Percentiles rank a stretch among this genome's conserved stretches.
phyloP scores from a whole-genome alignment of 37 sponge, comb jelly and placozoan species.

The Axinella damicornis region DNA sequence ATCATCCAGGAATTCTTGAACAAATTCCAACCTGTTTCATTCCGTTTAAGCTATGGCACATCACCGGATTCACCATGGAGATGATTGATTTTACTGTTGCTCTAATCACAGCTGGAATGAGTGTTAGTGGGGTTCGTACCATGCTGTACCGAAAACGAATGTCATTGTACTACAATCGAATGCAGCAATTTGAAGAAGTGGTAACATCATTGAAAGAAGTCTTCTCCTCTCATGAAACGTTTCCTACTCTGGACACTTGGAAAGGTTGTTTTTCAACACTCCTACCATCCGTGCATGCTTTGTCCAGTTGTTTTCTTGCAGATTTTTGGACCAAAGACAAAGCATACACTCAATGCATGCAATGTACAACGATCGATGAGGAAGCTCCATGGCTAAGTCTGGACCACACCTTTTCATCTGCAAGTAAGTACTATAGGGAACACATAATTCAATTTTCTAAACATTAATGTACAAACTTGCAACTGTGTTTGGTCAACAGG shows the following conservation, averaged over 20 bases:
- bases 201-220: too few relatives aligned
- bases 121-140: too few relatives aligned
- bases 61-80: slow-evolving; percentile 9
- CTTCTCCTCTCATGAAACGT: too few relatives aligned
- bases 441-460: neutral
- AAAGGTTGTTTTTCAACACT: too few relatives aligned
- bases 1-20: slow-evolving; percentile 7
- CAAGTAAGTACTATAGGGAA: neutral
- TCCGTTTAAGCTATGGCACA: slow-evolving; percentile 32
- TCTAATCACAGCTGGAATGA: too few relatives aligned
- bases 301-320: neutral
- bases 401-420: slow-evolving; percentile 44
- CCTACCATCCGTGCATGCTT: slow-evolving; percentile 4
- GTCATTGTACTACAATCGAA: too few relatives aligned
- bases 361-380: neutral
- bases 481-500: too few relatives aligned
- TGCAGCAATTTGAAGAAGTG: too few relatives aligned
- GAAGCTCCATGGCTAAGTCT: slow-evolving; percentile 25
- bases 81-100: too few relatives aligned
- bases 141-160: too few relatives aligned
- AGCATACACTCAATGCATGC: neutral
- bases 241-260: too few relatives aligned
- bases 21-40: slow-evolving; percentile 11
- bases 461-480: too few relatives aligned
- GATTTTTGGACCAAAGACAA: slow-evolving; percentile 19